Conservation (phyloP, 2,113 vertebrate species). For the Phodopus roborovskii region DNA sequence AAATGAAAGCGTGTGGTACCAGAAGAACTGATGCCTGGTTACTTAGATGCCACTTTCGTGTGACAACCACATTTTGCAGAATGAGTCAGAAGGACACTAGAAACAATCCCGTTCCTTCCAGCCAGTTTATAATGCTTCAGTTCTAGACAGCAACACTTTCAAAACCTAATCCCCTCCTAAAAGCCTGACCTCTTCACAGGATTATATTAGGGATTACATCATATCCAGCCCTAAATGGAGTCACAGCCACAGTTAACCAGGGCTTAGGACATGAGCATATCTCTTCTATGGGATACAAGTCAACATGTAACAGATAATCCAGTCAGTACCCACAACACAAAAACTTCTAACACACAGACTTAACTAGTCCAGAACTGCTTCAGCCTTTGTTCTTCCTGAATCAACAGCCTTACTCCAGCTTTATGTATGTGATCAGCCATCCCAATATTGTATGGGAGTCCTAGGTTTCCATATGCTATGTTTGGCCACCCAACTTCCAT, state of each 20-base stretch:
- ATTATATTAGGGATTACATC: not conserved
- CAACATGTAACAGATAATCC: not conserved
- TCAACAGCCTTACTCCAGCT: not conserved
- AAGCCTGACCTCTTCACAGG: not conserved
- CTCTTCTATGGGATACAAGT: not conserved
- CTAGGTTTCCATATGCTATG: conserved; percentile 16
- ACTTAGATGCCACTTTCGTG: not conserved
- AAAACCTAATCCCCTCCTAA: not conserved
- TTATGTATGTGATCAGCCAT: not conserved
- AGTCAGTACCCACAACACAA: not conserved
- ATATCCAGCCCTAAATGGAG: not conserved
- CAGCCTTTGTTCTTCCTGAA: not conserved
- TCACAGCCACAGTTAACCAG: not conserved
- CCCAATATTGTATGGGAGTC: not conserved
- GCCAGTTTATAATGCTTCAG: not conserved
- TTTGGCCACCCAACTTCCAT: not conserved
- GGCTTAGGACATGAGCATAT: not conserved
- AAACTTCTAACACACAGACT: not conserved
- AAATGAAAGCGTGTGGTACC: not conserved
- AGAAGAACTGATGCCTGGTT: not conserved
- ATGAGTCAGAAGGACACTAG: not conserved
- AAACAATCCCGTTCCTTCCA: not conserved
- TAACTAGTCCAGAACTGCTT: not conserved
- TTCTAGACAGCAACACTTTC: not conserved
- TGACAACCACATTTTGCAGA: not conserved